Evolutionary conservation across 2,888 invertebrate genomes (phyloP), one percentile per base, ranked within the genome.

Genomic region (Macrosoma leucophasiata): DNA sequence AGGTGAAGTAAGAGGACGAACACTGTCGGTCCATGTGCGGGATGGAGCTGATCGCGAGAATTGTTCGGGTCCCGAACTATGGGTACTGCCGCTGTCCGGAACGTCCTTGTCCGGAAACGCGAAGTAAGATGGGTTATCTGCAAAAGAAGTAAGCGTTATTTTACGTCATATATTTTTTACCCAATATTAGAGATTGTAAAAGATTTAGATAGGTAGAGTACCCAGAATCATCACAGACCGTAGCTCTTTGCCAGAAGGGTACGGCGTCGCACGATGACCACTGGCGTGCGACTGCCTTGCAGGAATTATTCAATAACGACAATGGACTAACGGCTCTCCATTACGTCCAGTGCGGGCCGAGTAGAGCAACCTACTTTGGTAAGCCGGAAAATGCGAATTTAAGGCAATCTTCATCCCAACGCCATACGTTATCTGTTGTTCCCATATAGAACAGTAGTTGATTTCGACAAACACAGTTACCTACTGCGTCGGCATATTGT

Each of bases 61-160:
- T 41, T 89, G 84, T 39, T 87, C 88, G 36, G 88, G 82, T 70
- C 24, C 70, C 6, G 70, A 47, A n/a, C 50, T 39, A 13, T 55
- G 56, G 8, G 65, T 44, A 14, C 66, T 69, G 13, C 60, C 60
- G 46, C 58, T 65, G 36, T 78, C 75, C 4, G 73, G 52, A 33
- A 72, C 74, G 67, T 81, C 75, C 47, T 79, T 85, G 58, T 87
- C 84, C 47, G 87, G 85, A 55, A 91, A 73, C 56, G 90, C 87
- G 70, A 92, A 92, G 68, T 92, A 92, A 43, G 91, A 91, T 25
- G 92, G 92, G 72, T 92, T 92, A 78, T 92, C 92, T 91, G 87
- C 51, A 86, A 84, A 62, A 53, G 43, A 19, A 7, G 17, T 17
- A 17, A 17, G 17, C 17, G 17, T 17, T 17, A 17, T 5, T 17